Conservation (phyloP, 2,888 invertebrate species). For the Drosophila greeni region DNA sequence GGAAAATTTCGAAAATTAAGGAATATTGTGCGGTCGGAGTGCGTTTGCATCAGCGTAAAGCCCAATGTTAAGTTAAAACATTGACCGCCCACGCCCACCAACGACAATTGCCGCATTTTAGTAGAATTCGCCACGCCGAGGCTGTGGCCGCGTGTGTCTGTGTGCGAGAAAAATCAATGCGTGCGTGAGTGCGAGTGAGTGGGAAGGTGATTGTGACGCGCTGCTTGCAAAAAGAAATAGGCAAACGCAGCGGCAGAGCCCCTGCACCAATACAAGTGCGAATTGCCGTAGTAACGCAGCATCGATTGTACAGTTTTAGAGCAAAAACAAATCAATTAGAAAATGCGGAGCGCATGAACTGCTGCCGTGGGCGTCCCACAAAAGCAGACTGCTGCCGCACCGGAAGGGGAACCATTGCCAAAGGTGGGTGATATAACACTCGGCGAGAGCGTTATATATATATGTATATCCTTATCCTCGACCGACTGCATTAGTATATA, state of each 20-base stretch:
- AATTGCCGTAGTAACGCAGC: conserved; percentile 12
- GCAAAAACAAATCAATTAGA: conserved; percentile 40
- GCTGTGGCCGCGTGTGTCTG: conserved; percentile 32
- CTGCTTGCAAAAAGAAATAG: conserved; percentile 30
- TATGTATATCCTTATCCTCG: too few species aligned
- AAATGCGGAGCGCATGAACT: conserved; percentile 21
- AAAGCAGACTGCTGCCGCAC: conserved; percentile 46
- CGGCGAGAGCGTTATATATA: too few species aligned
- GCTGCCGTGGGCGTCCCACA: conserved; percentile 10
- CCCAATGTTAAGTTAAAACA: conserved; percentile 77
- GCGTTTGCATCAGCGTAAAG: conserved; percentile 66
- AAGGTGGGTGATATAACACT: conserved; percentile 51
- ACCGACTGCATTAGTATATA: too few species aligned
- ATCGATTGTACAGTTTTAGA: conserved; percentile 39
- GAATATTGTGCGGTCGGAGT: conserved; percentile 61
- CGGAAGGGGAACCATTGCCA: conserved; percentile 57
- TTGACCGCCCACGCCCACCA: conserved; percentile 41
- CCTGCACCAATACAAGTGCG: conserved; percentile 37
- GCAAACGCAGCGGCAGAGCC: conserved; percentile 24
- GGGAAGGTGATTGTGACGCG: conserved; percentile 38
- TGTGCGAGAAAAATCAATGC: conserved; percentile 57
- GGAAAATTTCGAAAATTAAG: conserved; percentile 79
- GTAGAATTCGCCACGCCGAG: conserved; percentile 19
- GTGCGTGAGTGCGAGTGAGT: conserved; percentile 57
- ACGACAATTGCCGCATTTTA: conserved; percentile 30